Conservation (phyloP, 2,797 vertebrate genomes). For the Neosilurus hyrtlii region DNA sequence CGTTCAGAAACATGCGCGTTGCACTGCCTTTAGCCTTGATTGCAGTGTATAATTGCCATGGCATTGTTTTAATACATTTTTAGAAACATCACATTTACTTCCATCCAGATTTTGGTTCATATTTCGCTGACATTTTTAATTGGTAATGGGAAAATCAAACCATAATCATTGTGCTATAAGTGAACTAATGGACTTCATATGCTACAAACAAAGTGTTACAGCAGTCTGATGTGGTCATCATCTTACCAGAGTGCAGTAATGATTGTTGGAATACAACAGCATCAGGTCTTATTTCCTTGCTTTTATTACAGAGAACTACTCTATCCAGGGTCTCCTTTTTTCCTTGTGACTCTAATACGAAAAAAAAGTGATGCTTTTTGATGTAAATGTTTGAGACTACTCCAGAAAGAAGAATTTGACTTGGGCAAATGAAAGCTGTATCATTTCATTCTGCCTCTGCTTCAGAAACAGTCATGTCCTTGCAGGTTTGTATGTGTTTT, state of each 20-base stretch:
- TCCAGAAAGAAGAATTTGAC: conserved; percentile 11
- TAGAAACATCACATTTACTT: too few species aligned
- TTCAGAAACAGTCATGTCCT: conserved; percentile 7
- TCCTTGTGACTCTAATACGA: background rate
- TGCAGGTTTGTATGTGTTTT: conserved; percentile 2
- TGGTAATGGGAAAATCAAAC: too few species aligned
- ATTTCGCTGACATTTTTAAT: too few species aligned
- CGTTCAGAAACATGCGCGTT: too few species aligned
- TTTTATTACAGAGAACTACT: background rate
- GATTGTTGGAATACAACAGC: background rate
- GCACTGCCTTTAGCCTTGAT: too few species aligned
- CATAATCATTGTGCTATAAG: too few species aligned
- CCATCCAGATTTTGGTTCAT: too few species aligned
- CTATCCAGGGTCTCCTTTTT: background rate
- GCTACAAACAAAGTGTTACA: background rate
- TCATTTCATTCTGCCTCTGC: background rate
- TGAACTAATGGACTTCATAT: too few species aligned
- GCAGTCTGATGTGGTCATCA: background rate
- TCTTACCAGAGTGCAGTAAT: background rate
- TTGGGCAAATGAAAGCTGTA: background rate
- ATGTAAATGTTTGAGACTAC: background rate
- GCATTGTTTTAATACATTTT: too few species aligned
- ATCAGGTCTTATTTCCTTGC: background rate
- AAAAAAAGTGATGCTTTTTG: background rate
- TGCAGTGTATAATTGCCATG: too few species aligned